Evolutionary conservation across 2,113 vertebrate species (phyloP).

Genomic region (Panthera tigris): DNA sequence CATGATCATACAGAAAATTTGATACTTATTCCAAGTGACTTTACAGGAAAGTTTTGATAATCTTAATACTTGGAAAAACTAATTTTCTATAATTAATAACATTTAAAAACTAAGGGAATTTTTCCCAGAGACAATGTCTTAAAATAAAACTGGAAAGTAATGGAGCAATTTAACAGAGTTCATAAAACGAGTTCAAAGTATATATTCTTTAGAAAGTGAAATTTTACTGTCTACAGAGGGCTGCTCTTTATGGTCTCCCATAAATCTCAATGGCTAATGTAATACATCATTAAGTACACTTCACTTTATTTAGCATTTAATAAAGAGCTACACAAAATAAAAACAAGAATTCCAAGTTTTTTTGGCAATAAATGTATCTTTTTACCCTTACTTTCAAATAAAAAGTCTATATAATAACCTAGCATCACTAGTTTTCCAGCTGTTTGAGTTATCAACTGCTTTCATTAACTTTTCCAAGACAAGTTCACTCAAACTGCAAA

Average conservation of each 20-base stretch:
- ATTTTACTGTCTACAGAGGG: constrained; percentile 34
- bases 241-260: constrained; percentile 39
- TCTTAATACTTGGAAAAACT: constrained; percentile 47
- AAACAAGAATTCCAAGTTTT: constrained; percentile 40
- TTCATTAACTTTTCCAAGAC: constrained; percentile 63
- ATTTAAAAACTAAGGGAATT: constrained; percentile 41
- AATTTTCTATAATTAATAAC: constrained; percentile 44
- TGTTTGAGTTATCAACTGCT: constrained; percentile 30
- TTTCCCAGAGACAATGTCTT: constrained; percentile 55
- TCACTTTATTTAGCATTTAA: constrained; percentile 63
- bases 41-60: constrained; percentile 57
- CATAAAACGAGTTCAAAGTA: constrained; percentile 53
- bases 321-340: constrained; percentile 60
- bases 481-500: constrained; percentile 63
- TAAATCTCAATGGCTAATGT: constrained; percentile 38
- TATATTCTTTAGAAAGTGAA: constrained; percentile 43
- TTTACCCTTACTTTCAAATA: constrained; percentile 57
- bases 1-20: constrained; percentile 63
- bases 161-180: constrained; percentile 64
- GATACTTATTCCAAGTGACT: constrained; percentile 21
- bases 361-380: constrained; percentile 41
- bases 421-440: constrained; percentile 42
- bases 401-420: constrained; percentile 47
- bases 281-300: constrained; percentile 62
- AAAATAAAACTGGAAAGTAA: constrained; percentile 53